phyloP scores from a whole-genome alignment of 2,888 invertebrate genomes.

The Pegoplata infirma region DNA sequence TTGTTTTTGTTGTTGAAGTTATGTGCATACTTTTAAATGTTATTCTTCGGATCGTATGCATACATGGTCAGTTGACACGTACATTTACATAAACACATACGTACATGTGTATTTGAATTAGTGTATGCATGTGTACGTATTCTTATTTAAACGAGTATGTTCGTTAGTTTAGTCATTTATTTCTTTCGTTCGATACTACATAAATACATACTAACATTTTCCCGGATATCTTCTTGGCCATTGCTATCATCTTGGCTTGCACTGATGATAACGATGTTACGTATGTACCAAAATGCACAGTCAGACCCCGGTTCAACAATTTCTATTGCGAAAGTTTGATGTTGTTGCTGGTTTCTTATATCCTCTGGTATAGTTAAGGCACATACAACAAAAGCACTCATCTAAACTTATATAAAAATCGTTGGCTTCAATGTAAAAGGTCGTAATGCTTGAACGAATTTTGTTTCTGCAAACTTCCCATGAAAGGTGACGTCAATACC shows the following conservation, averaged over 20 bases:
- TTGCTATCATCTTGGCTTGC: constrained; percentile 28
- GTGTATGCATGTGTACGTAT: not conserved
- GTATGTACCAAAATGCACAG: constrained; percentile 23
- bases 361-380: not conserved
- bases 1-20: not conserved
- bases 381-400: not conserved
- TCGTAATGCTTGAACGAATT: no score
- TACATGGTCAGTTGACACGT: not conserved
- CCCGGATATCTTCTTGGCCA: constrained; percentile 29
- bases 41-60: constrained; percentile 17
- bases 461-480: no score
- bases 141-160: not conserved
- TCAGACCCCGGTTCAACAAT: constrained; percentile 11
- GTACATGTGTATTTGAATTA: not conserved
- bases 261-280: constrained; percentile 29
- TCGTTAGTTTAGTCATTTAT: constrained; percentile 24
- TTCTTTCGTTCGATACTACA: constrained; percentile 32
- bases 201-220: constrained; percentile 23
- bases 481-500: no score
- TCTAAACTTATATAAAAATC: not conserved
- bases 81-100: not conserved
- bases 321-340: constrained; percentile 24
- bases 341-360: constrained; percentile 23
- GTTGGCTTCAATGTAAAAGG: no score
- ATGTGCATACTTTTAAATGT: constrained; percentile 1